These are phyloP conservation scores for Melanostoma mellinum DNA, from an alignment of 2,888 invertebrate species.

Conservation along the genomic window DNA sequence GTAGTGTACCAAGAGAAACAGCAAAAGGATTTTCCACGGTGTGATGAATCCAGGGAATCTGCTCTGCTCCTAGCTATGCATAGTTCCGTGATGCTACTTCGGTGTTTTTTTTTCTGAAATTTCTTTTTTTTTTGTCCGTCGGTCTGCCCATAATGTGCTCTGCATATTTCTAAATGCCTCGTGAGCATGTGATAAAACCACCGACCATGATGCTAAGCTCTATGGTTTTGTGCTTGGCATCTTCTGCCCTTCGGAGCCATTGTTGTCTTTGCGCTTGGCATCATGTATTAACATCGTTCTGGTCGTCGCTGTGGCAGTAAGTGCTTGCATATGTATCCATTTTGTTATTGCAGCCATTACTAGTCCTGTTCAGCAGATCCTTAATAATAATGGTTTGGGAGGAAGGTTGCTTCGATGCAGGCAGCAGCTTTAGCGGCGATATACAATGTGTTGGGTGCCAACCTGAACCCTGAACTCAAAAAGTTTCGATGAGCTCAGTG, in stretches of 20 bases:
- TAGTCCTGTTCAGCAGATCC: constrained; percentile 66
- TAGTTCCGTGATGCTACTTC: constrained; percentile 54
- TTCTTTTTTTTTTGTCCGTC: constrained; percentile 6
- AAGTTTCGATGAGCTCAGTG: constrained; percentile 55
- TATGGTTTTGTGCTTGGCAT: constrained; percentile 29
- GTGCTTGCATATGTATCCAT: constrained; percentile 66
- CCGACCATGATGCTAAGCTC: constrained; percentile 68
- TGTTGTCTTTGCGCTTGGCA: constrained; percentile 59
- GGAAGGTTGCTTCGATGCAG: constrained; percentile 18
- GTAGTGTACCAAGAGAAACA: constrained; percentile 27
- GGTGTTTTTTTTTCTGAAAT: not conserved
- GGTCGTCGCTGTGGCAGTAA: constrained; percentile 59
- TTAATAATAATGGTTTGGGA: constrained; percentile 52
- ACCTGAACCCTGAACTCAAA: constrained; percentile 43
- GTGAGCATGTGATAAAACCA: constrained; percentile 73
- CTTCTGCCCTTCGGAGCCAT: constrained; percentile 38
- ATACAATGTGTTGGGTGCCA: constrained; percentile 9
- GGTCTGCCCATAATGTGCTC: constrained; percentile 53
- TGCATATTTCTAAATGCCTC: constrained; percentile 72
- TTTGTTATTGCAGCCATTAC: constrained; percentile 69
- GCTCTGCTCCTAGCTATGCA: constrained; percentile 64
- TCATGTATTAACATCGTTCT: constrained; percentile 63
- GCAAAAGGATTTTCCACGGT: constrained; percentile 70
- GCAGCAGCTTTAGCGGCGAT: not conserved
- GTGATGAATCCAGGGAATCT: constrained; percentile 72